phyloP scores from a whole-genome alignment of 2,113 vertebrate genomes.

The Piaya cayana region DNA sequence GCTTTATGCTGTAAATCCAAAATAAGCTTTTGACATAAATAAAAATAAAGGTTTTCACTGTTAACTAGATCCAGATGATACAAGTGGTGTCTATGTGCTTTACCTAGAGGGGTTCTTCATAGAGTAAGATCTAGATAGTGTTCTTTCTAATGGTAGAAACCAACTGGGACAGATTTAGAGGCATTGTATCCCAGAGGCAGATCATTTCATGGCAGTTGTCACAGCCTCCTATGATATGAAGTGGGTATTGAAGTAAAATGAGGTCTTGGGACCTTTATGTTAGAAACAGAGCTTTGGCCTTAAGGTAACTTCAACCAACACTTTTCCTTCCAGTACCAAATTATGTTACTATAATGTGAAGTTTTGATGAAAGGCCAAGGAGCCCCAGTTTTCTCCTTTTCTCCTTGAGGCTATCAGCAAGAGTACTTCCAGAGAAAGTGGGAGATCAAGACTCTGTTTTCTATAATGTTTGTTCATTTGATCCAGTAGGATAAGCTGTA shows the following conservation, averaged over 20 bases:
- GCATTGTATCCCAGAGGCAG: background rate
- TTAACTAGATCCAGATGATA: background rate
- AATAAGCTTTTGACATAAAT: background rate
- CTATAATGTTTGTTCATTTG: background rate
- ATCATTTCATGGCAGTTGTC: background rate
- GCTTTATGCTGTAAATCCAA: background rate
- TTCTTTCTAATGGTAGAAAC: background rate
- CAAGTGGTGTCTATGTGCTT: background rate
- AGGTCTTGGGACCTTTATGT: background rate
- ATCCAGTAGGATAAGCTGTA: background rate
- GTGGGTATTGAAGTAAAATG: background rate
- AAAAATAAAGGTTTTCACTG: background rate
- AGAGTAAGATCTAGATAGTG: background rate
- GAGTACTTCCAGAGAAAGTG: background rate
- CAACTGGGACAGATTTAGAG: background rate
- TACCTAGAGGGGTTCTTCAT: background rate
- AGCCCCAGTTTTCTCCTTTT: background rate
- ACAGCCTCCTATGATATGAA: background rate
- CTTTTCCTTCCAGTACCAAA: background rate
- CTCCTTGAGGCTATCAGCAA: background rate
- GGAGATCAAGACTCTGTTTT: background rate
- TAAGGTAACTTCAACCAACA: background rate
- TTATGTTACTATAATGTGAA: rapidly evolving
- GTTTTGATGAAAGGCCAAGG: background rate
- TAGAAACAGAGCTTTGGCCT: background rate